Base-by-base conservation (phyloP, 1,140 invertebrate species). In the Dolichoris vasculosae region DNA sequence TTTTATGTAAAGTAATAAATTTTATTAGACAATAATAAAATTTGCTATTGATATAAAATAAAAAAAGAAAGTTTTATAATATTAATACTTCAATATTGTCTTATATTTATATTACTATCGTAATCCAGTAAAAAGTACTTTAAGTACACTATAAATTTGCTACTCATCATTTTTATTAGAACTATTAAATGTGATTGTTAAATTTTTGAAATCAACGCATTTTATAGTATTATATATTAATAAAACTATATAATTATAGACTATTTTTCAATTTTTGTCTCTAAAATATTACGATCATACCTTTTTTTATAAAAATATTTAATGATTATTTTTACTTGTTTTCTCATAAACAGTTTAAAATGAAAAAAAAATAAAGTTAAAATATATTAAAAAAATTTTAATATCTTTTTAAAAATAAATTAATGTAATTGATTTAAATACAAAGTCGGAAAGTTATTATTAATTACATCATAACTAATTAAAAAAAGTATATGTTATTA, bases 11-110 rank as follows among this genome's bases (percentile, higher is more conserved):
- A 59, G 51, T 17, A 17, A 17, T 2, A 55, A 55, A 55, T 55
- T 55, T 55, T 55, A 17, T n/a, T n/a, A n/a, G n/a, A n/a, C n/a
- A 9, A 46, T 46, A 48, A 46, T 75, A n/a, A 75, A 75, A 75
- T n/a, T 43, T 75, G 2, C 4, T 43, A 48, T 26, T 75, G 15
- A 7, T 15, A 40, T 2, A 9, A 75, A 48, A n/a, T 46, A 75
- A 75, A 75, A 46, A 75, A n/a, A 75, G 71, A 75, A 75, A 75
- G 38, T 75, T 46, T 23, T 40, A 75, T 75, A 23, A n/a, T 43
- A 2, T 26, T 17, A 15, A 55, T 59, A 59, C 3, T 59, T 20
- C 55, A 23, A 9, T 59, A 59, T 59, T 23, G 4, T 23, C 23
- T 59, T 9, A 26, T 26, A 2, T 1, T 26, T 26, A 26, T 26